Conservation (phyloP, 2,797 vertebrate genomes). For the Acanthopagrus latus region DNA sequence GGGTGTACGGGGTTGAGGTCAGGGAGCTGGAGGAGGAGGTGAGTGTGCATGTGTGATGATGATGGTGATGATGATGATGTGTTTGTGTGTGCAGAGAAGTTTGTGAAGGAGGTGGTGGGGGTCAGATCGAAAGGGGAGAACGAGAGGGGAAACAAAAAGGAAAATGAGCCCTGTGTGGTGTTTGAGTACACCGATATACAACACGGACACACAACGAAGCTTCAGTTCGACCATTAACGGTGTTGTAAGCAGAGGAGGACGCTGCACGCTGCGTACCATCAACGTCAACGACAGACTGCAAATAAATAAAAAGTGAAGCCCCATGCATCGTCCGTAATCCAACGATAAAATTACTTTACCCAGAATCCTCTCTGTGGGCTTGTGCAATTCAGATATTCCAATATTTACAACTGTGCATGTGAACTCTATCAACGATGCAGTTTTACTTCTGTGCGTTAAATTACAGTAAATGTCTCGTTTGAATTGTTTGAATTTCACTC, state of each 20-base stretch:
- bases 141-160: conserved; percentile 36
- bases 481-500: too few relatives aligned
- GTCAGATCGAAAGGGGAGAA: conserved; percentile 52
- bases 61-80: conserved; percentile 29
- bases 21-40: conserved; percentile 57
- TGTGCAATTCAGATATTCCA: conserved; percentile 60
- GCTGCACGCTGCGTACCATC: conserved; percentile 15
- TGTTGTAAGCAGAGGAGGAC: not conserved
- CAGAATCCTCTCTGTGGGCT: conserved; percentile 57
- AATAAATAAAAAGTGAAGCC: conserved; percentile 36
- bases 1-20: conserved; percentile 59
- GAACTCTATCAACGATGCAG: not conserved
- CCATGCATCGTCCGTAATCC: conserved; percentile 57
- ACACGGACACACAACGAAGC: conserved; percentile 1
- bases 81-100: conserved; percentile 38
- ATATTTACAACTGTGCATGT: not conserved
- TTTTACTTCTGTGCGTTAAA: not conserved
- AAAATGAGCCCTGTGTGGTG: conserved; percentile 25
- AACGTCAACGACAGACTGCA: conserved; percentile 42
- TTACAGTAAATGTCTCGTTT: not conserved
- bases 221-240: conserved; percentile 12
- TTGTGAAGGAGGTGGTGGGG: conserved; percentile 37
- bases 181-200: conserved; percentile 9
- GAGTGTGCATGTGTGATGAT: conserved; percentile 42
- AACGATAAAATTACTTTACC: conserved; percentile 59